Base-by-base conservation (phyloP, 2,797 vertebrate species). In the Gobionotothen gibberifrons region DNA sequence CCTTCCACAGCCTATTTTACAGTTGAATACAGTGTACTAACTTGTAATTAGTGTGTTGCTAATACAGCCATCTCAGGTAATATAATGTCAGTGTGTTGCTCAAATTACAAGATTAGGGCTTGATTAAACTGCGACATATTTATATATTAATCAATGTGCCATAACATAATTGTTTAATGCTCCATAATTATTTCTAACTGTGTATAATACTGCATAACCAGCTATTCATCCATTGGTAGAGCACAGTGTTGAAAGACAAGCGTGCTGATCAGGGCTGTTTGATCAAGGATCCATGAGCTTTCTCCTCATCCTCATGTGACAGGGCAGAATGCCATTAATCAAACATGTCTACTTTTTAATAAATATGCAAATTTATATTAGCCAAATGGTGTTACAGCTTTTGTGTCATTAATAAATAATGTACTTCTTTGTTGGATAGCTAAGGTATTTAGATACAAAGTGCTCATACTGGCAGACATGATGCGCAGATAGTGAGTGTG, bases 341-440 rank as follows among this genome's bases (percentile, higher is more conserved):
- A 94, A 90, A 91, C 92, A 91, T 92, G 92, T 94, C 93, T 88
- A 85, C 68, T 88, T 95, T 94, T 95, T 94, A 95, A 95, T 95
- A 94, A 94, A 94, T 93, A 94, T 95, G 92, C 92, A 94, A 95
- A 94, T 95, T 79, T 73, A 78, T 83, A 92, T 93, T 92, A 92
- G 88, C 90, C 87, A 93, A 94, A 94, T 94, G 92, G 90, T 93
- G 92, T 93, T 92, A 87, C 89, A 88, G 88, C 92, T 88, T 93
- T 93, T 92, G 90, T 92, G 69, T 75, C 89, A 92, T 95, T 93
- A 94, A 95, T 95, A 94, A 94, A 93, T 93, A 89, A 94, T 92
- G 92, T 94, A 85, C 82, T 71, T 84, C 84, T 91, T 86, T 87
- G 79, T 90, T 86, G 74, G 83, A 71, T 72, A 84, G 81, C 74